A percentile compares a stretch with the other conserved stretches of the same genome.
phyloP scores from a whole-genome alignment of 1,140 invertebrate genomes.

The Potamilus streckersoni region DNA sequence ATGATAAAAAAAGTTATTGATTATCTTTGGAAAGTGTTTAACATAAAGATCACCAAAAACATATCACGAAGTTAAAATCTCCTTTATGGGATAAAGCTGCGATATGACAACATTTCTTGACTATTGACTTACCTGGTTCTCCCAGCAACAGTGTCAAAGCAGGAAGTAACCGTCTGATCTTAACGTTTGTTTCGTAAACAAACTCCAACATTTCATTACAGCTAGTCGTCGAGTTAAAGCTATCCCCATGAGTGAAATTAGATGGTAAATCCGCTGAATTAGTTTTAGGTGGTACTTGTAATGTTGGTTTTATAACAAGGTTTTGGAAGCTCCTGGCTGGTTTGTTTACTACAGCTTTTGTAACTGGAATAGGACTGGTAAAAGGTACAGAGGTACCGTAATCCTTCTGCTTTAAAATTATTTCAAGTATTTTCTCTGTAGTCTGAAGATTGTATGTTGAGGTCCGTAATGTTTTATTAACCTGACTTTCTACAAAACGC shows the following conservation, averaged over 20 bases:
- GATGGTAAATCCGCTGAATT: no score
- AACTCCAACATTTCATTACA: slow-evolving; percentile 27
- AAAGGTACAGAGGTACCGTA: no score
- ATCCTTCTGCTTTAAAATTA: no score
- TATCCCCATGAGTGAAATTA: no score
- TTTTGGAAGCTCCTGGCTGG: neutral
- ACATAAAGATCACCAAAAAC: no score
- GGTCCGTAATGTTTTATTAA: slow-evolving; percentile 38
- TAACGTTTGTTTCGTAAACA: slow-evolving; percentile 35
- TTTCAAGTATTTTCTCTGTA: slow-evolving; percentile 14
- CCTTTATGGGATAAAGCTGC: no score
- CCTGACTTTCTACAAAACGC: slow-evolving; percentile 36
- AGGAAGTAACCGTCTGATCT: slow-evolving; percentile 41
- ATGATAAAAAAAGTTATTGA: no score
- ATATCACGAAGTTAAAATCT: no score
- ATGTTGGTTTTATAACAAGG: neutral
- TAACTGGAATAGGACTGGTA: neutral
- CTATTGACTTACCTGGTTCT: slow-evolving; percentile 41
- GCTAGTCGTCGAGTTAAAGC: neutral
- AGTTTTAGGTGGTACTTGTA: no score
- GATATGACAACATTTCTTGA: neutral
- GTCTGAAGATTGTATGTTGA: slow-evolving; percentile 11
- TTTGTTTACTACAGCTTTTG: neutral
- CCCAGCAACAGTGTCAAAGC: slow-evolving; percentile 42
- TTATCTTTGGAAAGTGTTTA: no score